Conservation (phyloP, 2,888 invertebrate genomes). For the Glyphotaelius pellucidus region DNA sequence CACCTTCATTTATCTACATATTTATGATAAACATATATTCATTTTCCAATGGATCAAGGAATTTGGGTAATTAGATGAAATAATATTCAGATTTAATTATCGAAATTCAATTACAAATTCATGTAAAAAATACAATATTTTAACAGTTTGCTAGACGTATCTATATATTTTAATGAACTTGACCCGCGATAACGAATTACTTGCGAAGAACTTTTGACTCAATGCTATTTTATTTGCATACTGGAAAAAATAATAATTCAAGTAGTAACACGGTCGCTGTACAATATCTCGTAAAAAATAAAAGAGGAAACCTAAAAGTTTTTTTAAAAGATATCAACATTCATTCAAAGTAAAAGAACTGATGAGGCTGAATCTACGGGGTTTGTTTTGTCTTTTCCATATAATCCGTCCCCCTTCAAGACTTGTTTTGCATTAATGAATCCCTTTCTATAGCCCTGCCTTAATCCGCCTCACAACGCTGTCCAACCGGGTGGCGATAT, state of each 20-base stretch:
- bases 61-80: not conserved
- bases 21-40: not conserved
- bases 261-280: not conserved
- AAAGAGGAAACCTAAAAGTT: not conserved
- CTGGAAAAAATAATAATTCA: not conserved
- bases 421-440: too few relatives aligned
- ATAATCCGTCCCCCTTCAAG: too few relatives aligned
- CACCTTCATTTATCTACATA: not conserved
- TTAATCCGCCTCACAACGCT: too few relatives aligned
- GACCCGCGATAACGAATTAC: not conserved
- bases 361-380: not conserved
- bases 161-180: not conserved
- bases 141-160: not conserved
- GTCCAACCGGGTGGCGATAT: too few relatives aligned
- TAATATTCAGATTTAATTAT: not conserved
- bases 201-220: not conserved
- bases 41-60: not conserved
- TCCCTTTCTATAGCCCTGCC: too few relatives aligned
- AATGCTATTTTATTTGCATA: not conserved
- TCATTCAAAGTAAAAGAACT: not conserved
- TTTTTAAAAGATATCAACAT: not conserved
- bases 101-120: not conserved
- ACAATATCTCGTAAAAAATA: not conserved
- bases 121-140: not conserved
- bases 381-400: too few relatives aligned